Percentiles rank a stretch among this genome's conserved stretches.
phyloP scores from a whole-genome alignment of 2,888 invertebrate genomes.

The Drosophila borealis region DNA sequence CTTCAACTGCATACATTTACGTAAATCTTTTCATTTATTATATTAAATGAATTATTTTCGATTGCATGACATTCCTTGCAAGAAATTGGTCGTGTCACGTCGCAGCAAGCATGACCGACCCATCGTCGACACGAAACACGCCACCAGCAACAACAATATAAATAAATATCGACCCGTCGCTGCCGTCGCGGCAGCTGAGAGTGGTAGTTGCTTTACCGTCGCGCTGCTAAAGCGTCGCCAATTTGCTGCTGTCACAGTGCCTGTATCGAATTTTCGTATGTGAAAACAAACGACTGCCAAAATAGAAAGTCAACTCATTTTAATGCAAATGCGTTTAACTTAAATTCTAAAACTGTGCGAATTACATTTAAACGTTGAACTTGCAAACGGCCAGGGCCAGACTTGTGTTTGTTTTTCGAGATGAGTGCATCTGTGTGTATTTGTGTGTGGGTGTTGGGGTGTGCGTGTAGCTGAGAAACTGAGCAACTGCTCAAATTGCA shows the following conservation, averaged over 20 bases:
- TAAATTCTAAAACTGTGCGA: conserved; percentile 6
- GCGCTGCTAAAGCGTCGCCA: conserved; percentile 50
- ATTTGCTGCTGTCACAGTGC: conserved; percentile 30
- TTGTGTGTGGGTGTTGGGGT: neutral
- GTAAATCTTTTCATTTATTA: too few species aligned
- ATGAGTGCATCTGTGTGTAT: conserved; percentile 1
- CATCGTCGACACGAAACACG: conserved; percentile 13
- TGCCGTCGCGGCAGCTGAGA: conserved; percentile 43
- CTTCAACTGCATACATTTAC: too few species aligned
- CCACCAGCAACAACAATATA: conserved; percentile 40
- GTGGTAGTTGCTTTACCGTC: conserved; percentile 55
- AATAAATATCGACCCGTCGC: conserved; percentile 55
- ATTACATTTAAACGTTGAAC: conserved; percentile 11
- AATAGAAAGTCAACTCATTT: conserved; percentile 45
- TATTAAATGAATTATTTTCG: neutral
- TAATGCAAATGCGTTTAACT: conserved; percentile 7
- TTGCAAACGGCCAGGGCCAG: conserved; percentile 5
- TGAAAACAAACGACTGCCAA: conserved; percentile 36
- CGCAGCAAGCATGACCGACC: conserved; percentile 22
- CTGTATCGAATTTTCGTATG: conserved; percentile 50
- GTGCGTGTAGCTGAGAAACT: conserved; percentile 42
- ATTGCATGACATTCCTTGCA: neutral
- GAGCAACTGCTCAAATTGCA: conserved; percentile 59
- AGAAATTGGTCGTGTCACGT: neutral
- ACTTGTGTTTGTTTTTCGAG: conserved; percentile 8